A percentile compares a stretch with the other conserved stretches of the same genome.
Evolutionary conservation across 2,888 invertebrate species (phyloP).

Genomic region (Drosophila subquinaria): DNA sequence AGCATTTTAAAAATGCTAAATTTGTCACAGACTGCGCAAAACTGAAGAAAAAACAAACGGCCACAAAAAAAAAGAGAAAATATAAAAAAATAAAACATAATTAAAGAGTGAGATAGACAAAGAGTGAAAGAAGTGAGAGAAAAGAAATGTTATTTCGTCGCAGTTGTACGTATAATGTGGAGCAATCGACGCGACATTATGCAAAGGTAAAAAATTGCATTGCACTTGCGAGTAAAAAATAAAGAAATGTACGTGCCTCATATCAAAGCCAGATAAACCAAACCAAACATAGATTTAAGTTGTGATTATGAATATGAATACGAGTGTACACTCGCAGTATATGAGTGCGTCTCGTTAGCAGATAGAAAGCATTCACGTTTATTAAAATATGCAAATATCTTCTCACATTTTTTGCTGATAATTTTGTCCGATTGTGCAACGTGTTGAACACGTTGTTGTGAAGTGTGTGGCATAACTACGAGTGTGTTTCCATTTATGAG

Average conservation of each 20-base stretch:
- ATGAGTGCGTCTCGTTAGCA: conserved; percentile 8
- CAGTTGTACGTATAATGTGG: conserved; percentile 84
- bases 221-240: conserved; percentile 4
- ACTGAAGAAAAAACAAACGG: conserved; percentile 22
- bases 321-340: conserved; percentile 3
- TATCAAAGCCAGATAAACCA: conserved; percentile 19
- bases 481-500: conserved; percentile 4
- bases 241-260: conserved; percentile 63
- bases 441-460: conserved; percentile 86
- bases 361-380: conserved; percentile 14
- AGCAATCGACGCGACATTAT: conserved; percentile 83
- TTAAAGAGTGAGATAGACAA: background rate
- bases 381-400: conserved; percentile 28
- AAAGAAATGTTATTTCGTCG: conserved; percentile 83
- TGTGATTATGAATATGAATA: conserved; percentile 21
- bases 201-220: conserved; percentile 82
- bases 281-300: conserved; percentile 15
- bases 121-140: background rate
- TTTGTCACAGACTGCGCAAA: conserved; percentile 17
- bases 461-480: conserved; percentile 84
- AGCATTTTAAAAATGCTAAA: conserved; percentile 35
- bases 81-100: conserved; percentile 2
- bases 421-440: conserved; percentile 86
- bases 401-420: conserved; percentile 52
- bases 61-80: background rate